Conservation (phyloP, 2,797 vertebrate species). For the Muraenolepis orangiensis region DNA sequence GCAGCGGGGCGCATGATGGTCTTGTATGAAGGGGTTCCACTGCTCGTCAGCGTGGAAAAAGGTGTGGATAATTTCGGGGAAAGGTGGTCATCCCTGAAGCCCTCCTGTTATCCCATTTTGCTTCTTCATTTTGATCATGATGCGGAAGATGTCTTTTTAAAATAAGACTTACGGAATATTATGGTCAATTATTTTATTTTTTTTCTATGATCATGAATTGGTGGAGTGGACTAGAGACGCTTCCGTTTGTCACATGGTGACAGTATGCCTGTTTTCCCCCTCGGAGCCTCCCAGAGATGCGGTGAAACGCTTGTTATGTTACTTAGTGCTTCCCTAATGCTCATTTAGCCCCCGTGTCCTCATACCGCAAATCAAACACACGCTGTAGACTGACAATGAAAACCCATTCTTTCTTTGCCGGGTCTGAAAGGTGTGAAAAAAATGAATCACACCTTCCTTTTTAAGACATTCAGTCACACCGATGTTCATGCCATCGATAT, state of each 20-base stretch:
- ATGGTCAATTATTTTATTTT: neutral
- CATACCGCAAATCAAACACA: neutral
- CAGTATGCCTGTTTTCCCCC: neutral
- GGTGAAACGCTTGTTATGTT: neutral
- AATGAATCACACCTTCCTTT: no score
- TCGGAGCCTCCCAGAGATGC: neutral
- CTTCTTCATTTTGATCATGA: slow-evolving; percentile 51
- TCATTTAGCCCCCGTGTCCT: no score
- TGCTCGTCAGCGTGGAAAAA: slow-evolving; percentile 47
- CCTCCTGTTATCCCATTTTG: slow-evolving; percentile 63
- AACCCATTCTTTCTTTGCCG: neutral
- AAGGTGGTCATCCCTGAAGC: neutral
- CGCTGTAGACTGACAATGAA: neutral
- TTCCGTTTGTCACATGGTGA: neutral
- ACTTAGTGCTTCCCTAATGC: neutral
- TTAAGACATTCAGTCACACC: neutral
- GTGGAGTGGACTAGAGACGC: neutral
- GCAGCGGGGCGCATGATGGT: no score
- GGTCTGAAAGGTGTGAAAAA: neutral
- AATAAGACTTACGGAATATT: neutral
- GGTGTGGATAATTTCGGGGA: slow-evolving; percentile 42
- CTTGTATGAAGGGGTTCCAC: slow-evolving; percentile 46
- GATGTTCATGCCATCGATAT: neutral
- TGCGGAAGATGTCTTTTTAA: slow-evolving; percentile 29
- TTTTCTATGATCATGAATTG: neutral